phyloP scores from a whole-genome alignment of 1,140 invertebrate species.

The Brachionus rubens region DNA sequence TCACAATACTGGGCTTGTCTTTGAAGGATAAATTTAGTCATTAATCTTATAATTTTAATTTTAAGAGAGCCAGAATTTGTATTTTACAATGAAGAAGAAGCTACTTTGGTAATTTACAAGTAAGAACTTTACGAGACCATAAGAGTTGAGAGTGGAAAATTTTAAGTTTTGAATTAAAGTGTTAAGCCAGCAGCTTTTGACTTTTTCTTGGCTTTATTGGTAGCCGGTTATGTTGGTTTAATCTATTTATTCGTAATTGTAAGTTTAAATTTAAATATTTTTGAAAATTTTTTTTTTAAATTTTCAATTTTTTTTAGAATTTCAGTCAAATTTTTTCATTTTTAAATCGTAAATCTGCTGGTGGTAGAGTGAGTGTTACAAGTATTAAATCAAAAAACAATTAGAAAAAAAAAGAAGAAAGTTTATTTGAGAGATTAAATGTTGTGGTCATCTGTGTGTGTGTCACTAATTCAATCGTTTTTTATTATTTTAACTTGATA shows the following conservation, averaged over 20 bases:
- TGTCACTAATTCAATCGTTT: too few relatives aligned
- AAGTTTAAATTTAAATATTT: constrained; percentile 47
- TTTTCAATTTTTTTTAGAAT: constrained; percentile 16
- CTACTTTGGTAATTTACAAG: constrained; percentile 81
- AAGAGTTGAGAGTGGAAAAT: constrained; percentile 48
- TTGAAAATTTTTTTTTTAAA: not conserved
- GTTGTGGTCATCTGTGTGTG: too few relatives aligned
- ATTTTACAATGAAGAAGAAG: constrained; percentile 77
- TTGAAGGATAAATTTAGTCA: constrained; percentile 45
- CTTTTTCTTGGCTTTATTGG: constrained; percentile 81
- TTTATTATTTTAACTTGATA: too few relatives aligned
- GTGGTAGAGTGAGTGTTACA: not conserved
- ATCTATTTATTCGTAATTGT: constrained; percentile 78
- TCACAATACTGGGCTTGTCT: too few relatives aligned
- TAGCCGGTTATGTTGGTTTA: constrained; percentile 74
- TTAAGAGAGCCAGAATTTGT: constrained; percentile 82
- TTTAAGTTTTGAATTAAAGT: constrained; percentile 62
- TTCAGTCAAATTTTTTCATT: constrained; percentile 15
- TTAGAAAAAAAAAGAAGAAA: not conserved
- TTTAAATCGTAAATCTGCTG: constrained; percentile 3
- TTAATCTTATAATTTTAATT: constrained; percentile 7
- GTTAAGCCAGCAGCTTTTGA: constrained; percentile 97
- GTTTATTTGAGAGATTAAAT: too few relatives aligned
- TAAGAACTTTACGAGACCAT: constrained; percentile 58
- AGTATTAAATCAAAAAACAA: not conserved